Conservation (phyloP, 2,888 invertebrate genomes). For the Rhagonycha lutea region DNA sequence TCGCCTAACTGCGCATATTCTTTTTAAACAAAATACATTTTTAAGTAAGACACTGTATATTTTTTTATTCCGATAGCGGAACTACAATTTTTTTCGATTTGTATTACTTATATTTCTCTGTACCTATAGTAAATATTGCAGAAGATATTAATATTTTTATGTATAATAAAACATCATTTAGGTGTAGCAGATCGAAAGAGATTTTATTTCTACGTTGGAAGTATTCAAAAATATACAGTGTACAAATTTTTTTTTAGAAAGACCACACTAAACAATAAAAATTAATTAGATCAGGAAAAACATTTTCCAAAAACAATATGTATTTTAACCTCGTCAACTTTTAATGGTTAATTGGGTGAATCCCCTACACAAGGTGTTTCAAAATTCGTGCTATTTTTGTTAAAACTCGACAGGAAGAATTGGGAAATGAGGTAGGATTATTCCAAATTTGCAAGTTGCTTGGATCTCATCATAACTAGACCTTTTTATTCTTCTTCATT, state of each 20-base stretch:
- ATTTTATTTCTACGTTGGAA: too few species aligned
- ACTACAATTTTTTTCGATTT: too few species aligned
- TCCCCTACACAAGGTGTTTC: constrained; percentile 9
- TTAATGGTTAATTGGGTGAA: neutral
- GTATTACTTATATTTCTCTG: too few species aligned
- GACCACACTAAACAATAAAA: too few species aligned
- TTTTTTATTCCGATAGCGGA: too few species aligned
- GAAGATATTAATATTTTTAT: too few species aligned
- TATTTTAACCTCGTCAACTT: neutral
- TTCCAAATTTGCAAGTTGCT: neutral
- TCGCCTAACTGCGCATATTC: neutral
- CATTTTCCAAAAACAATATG: neutral
- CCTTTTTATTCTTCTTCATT: neutral
- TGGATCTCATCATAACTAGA: neutral
- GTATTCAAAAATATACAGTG: too few species aligned
- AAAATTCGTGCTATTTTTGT: neutral
- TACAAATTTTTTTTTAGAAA: too few species aligned
- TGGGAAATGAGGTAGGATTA: neutral
- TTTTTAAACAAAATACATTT: neutral
- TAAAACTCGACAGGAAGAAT: neutral
- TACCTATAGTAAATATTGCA: too few species aligned
- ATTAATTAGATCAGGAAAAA: neutral
- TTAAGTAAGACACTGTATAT: too few species aligned
- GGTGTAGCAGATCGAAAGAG: too few species aligned
- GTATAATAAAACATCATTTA: too few species aligned